Percentiles rank a stretch among this genome's conserved stretches.
Conservation (phyloP, 2,113 vertebrate genomes). For the Oostethus manadensis region DNA sequence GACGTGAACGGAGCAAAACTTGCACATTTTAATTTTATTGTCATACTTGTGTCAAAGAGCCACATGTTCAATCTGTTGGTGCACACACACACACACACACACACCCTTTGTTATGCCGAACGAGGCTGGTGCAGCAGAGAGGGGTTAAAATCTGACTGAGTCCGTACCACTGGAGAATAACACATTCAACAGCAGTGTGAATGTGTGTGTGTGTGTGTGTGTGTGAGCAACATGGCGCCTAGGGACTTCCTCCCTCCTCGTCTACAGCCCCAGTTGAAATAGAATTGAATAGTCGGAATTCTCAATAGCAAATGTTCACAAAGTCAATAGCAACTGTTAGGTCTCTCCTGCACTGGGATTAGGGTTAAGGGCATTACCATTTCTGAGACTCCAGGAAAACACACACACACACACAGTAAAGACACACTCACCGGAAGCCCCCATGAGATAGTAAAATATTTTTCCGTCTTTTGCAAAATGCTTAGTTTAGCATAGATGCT, state of each 20-base stretch:
- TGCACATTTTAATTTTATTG: slow-evolving; percentile 34
- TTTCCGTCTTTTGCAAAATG: slow-evolving; percentile 58
- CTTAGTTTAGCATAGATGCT: slow-evolving; percentile 60
- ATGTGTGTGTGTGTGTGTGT: slow-evolving; percentile 36
- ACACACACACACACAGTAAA: slow-evolving; percentile 35
- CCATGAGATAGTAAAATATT: slow-evolving; percentile 61
- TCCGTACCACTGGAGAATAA: slow-evolving; percentile 69
- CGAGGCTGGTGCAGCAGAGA: slow-evolving; percentile 58
- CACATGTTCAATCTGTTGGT: neutral
- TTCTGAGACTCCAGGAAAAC: slow-evolving; percentile 58
- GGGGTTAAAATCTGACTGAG: slow-evolving; percentile 70
- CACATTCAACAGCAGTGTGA: slow-evolving; percentile 48
- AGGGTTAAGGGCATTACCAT: slow-evolving; percentile 68
- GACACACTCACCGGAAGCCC: slow-evolving; percentile 46
- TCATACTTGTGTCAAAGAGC: slow-evolving; percentile 33
- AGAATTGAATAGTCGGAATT: slow-evolving; percentile 70
- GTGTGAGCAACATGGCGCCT: slow-evolving; percentile 52
- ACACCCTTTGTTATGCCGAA: slow-evolving; percentile 70
- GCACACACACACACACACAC: slow-evolving; percentile 10
- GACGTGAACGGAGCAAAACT: neutral
- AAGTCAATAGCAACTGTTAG: slow-evolving; percentile 66
- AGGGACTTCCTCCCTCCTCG: slow-evolving; percentile 63
- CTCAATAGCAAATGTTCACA: slow-evolving; percentile 66
- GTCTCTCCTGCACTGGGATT: slow-evolving; percentile 60
- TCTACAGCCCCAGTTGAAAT: slow-evolving; percentile 68